Evolutionary conservation across 2,888 invertebrate species (phyloP), one percentile per base, ranked within the genome.

Genomic region (Caenorhabditis becei): DNA sequence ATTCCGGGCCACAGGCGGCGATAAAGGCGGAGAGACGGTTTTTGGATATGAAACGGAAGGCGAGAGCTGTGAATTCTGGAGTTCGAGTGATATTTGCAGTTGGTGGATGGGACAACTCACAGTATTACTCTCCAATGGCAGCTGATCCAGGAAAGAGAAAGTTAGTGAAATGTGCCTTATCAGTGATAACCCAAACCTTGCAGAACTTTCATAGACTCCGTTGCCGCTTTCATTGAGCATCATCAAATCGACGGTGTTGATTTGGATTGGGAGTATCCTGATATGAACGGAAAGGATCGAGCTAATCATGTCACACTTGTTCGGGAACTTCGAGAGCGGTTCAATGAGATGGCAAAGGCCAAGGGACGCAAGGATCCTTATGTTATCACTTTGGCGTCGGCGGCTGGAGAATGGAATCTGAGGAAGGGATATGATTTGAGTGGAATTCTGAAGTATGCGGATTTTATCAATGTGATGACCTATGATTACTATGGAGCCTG

Each of bases 401-500:
- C 87, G 1, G 86, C 86, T 47, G 87, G 84, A 20, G 77, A 84
- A 47, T 87, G 87, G 87, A 85, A 82, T 10, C 41, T 87, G 2
- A 62, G 84, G 35, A 70, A 82, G 8, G 86, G 86, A 1, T 88
- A 85, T 59, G 87, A 88, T 49, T 58, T 88, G 28, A 70, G 23
- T n/a, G 77, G 69, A 44, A 77, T 81, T 53, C 28, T 85, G 3
- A 63, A 83, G 63, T 80, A 80, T 24, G 85, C 80, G 4, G 86
- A 88, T 51, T 87, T 81, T 66, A 80, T 86, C 41, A 88, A 88
- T 44, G 86, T 86, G 41, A 83, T 88, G 85, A 86, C 87, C 75
- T 84, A 49, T 85, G 86, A 86, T 41, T 88, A 82, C 70, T 85
- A 80, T 70, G 88, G 88, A 10, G 86, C 88, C 1, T 88, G 88